Base-by-base conservation (phyloP, 2,888 invertebrate species). In the Yponomeuta plumbellus region DNA sequence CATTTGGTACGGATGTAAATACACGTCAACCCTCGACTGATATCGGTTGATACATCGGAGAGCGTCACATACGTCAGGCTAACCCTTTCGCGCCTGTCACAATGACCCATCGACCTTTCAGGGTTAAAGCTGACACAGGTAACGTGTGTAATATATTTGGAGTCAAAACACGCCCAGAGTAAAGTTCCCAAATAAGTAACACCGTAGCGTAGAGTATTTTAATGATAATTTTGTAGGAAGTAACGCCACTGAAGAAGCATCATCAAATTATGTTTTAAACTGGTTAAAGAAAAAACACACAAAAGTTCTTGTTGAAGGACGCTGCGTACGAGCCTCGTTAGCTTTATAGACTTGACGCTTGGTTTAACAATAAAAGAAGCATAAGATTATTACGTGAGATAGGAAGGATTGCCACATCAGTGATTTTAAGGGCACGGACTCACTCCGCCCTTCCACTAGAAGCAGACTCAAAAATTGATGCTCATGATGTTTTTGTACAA, bases 61-160 rank as follows among this genome's bases (percentile, higher is more conserved):
- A 75, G 75, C 74, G 70, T 75, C 77, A 74, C 84, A 88, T 88
- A 83, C 80, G 83, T 88, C 86, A 77, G 80, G 80, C 81, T 83
- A 83, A 85, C 84, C 83, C 81, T 69, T 78, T 77, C 74, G 77
- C 26, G 20, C 13, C 76, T 76, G 77, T 75, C 77, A 77, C 81
- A 81, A 79, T 83, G 78, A 80, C 80, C 84, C 81, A 80, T 80
- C 77, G 74, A 79, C 80, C 80, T 77, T 74, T 75, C 71, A 72
- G 73, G 74, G 73, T 72, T 77, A 44, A 63, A 44, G 20, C 52
- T 22, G 73, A 71, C 69, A 69, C 69, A 74, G 72, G 72, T 77
- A 80, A 79, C 78, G 80, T 76, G 75, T 74, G 78, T 77, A 76
- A 84, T 85, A 84, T 80, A 81, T 85, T 83, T 77, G 79, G 72